Percentiles rank a stretch among this genome's conserved stretches.
Conservation (phyloP, 2,113 vertebrate genomes). For the Ptilorrhoa leucosticta region DNA sequence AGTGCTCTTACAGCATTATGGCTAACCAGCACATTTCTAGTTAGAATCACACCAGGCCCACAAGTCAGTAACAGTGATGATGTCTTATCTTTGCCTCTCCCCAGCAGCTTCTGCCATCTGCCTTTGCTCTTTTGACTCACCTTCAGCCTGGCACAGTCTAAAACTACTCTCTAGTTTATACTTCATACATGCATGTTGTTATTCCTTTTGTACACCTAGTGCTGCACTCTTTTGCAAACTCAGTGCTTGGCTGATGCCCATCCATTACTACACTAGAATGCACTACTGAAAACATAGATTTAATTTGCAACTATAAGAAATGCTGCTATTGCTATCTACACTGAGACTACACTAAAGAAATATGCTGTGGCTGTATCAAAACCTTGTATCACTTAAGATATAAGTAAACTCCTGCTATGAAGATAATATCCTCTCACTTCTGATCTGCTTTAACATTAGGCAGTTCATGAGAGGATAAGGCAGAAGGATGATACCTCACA, state of each 20-base stretch:
- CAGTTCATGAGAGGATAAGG: neutral
- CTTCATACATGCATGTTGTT: neutral
- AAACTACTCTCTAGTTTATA: neutral
- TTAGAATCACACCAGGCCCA: neutral
- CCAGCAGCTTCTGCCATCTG: neutral
- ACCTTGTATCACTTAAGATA: neutral
- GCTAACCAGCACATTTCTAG: neutral
- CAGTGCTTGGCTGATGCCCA: neutral
- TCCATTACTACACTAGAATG: neutral
- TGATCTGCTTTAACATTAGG: neutral
- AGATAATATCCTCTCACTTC: neutral
- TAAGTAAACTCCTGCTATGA: neutral
- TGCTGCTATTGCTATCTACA: neutral
- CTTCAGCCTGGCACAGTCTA: neutral
- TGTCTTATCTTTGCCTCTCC: neutral
- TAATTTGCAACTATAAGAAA: neutral
- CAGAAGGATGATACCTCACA: slow-evolving; percentile 1
- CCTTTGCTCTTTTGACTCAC: neutral
- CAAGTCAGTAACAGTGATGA: neutral
- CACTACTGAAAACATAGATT: neutral
- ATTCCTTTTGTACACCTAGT: neutral
- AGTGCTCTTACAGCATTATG: neutral
- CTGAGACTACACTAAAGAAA: neutral
- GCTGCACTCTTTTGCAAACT: neutral
- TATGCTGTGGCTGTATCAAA: neutral